Evolutionary conservation across 2,888 invertebrate species (phyloP).

Genomic region (Ypsolopha sequella): DNA sequence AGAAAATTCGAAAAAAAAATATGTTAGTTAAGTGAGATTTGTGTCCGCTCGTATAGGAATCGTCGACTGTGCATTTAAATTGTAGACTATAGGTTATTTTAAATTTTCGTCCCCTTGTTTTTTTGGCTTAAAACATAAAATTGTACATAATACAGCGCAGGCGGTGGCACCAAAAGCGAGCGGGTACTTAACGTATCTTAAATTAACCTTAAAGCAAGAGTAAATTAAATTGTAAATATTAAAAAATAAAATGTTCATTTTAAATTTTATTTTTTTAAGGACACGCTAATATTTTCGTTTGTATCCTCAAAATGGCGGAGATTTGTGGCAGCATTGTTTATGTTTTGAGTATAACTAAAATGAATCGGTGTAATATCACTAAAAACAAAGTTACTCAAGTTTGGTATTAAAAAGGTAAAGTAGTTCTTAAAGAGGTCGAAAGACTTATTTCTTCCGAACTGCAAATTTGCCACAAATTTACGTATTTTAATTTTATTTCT

Average conservation of each 20-base stretch:
- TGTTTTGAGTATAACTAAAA: too few species aligned
- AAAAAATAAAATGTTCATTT: conserved; percentile 49
- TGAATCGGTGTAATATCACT: too few species aligned
- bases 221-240: conserved; percentile 56
- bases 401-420: too few species aligned
- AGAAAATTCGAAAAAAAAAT: conserved; percentile 32
- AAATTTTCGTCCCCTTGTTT: background rate
- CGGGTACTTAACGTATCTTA: conserved; percentile 19
- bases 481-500: too few species aligned
- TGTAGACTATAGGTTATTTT: background rate
- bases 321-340: conserved; percentile 25
- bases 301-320: conserved; percentile 17
- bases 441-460: too few species aligned
- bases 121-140: conserved; percentile 14
- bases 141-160: conserved; percentile 34
- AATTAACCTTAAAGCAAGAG: conserved; percentile 32
- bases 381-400: too few species aligned
- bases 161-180: conserved; percentile 14
- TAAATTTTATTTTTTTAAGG: conserved; percentile 61
- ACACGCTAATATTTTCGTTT: conserved; percentile 37
- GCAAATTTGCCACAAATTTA: too few species aligned
- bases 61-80: conserved; percentile 11
- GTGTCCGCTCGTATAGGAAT: conserved; percentile 23
- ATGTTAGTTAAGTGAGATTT: conserved; percentile 24
- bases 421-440: too few species aligned